Conservation (phyloP, 1,140 invertebrate species). For the Cataglyphis hispanica region DNA sequence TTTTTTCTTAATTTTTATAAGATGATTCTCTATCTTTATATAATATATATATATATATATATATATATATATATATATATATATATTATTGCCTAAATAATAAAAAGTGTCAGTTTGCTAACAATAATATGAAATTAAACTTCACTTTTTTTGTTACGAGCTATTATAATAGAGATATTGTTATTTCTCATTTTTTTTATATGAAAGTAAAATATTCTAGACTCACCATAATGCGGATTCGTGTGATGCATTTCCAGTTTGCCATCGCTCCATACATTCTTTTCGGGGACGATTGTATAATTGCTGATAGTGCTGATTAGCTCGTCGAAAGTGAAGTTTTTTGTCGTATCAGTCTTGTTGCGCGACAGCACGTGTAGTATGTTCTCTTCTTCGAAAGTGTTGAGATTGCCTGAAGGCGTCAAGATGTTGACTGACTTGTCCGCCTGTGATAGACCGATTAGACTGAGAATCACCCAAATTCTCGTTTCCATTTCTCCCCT, state of each 20-base stretch:
- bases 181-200: neutral
- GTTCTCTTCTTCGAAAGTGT: conserved; percentile 61
- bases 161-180: neutral
- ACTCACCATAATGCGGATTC: conserved; percentile 70
- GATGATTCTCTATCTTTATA: neutral
- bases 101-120: neutral
- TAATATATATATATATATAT: neutral
- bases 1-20: neutral
- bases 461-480: conserved; percentile 42
- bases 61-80: too few relatives aligned
- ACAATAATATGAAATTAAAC: neutral
- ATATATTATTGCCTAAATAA: neutral
- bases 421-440: conserved; percentile 67
- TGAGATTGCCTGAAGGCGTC: conserved; percentile 44
- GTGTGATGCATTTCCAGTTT: neutral
- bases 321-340: conserved; percentile 69
- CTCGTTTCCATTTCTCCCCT: conserved; percentile 49
- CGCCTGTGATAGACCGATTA: conserved; percentile 41
- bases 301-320: conserved; percentile 63
- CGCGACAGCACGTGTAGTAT: conserved; percentile 61
- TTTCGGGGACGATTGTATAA: conserved; percentile 36
- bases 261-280: neutral
- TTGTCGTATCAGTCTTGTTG: conserved; percentile 57
- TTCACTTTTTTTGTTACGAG: neutral
- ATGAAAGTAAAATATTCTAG: neutral